Conservation (phyloP, 2,113 vertebrate genomes). For the Gymnorhina tibicen region DNA sequence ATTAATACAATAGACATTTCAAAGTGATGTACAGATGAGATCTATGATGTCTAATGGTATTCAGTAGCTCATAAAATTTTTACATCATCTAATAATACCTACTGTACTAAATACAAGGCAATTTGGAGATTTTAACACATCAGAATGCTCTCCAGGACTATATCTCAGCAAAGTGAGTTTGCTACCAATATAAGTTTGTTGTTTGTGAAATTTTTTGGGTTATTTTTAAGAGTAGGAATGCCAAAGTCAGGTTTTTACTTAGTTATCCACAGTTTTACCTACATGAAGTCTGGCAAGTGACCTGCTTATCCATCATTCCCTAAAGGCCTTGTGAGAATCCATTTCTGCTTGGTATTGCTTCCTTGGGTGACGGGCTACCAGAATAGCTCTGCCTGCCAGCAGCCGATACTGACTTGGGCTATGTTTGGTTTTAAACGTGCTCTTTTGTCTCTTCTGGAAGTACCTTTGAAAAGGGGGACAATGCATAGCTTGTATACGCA, state of each 20-base stretch:
- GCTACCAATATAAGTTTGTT: fast-evolving
- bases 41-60: background rate
- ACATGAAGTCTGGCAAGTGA: fast-evolving
- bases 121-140: background rate
- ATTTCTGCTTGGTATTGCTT: background rate
- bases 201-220: background rate
- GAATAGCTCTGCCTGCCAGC: background rate
- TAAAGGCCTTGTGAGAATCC: background rate
- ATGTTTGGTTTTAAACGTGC: background rate
- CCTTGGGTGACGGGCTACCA: background rate
- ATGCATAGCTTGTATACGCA: fast-evolving
- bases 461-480: background rate
- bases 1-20: background rate
- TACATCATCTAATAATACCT: background rate
- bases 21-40: background rate
- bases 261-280: background rate
- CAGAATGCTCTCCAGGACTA: background rate
- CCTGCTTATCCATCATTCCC: background rate
- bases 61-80: background rate
- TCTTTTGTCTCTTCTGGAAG: background rate
- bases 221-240: background rate
- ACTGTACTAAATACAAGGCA: background rate
- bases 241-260: background rate
- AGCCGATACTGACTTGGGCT: background rate
- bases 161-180: background rate